phyloP scores from a whole-genome alignment of 1,140 invertebrate genomes.

The Trachymyrmex septentrionalis region DNA sequence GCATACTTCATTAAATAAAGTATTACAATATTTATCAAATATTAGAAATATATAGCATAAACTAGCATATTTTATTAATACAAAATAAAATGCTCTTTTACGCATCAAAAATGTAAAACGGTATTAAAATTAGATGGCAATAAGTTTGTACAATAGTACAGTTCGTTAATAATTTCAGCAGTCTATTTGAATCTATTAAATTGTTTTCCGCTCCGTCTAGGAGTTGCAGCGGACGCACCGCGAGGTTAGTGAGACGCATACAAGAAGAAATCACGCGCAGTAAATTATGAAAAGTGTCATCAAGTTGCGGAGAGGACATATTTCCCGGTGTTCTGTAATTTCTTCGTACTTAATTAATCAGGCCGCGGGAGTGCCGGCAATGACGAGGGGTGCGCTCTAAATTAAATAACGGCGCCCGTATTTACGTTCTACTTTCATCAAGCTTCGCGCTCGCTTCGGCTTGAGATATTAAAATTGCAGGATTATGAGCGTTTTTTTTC shows the following conservation, averaged over 20 bases:
- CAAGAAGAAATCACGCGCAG: conserved; percentile 34
- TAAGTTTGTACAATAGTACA: not conserved
- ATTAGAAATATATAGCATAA: not conserved
- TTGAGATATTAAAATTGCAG: conserved; percentile 61
- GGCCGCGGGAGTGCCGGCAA: conserved; percentile 20
- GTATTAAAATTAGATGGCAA: not conserved
- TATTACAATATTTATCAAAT: not conserved
- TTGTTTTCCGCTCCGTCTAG: not conserved
- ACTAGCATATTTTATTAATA: not conserved
- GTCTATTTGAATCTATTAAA: conserved; percentile 16
- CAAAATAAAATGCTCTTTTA: not conserved
- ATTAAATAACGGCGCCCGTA: conserved; percentile 56
- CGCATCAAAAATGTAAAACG: too few relatives aligned
- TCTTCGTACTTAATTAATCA: conserved; percentile 62
- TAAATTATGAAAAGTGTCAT: conserved; percentile 48
- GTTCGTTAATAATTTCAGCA: not conserved
- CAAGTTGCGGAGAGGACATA: conserved; percentile 58
- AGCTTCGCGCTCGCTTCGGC: conserved; percentile 32
- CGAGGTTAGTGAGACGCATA: not conserved
- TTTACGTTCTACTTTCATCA: conserved; percentile 63
- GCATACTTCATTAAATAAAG: not conserved
- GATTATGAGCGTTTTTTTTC: conserved; percentile 52
- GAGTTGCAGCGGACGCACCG: not conserved
- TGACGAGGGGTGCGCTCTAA: conserved; percentile 33
- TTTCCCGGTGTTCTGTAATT: conserved; percentile 61